Percentiles rank a stretch among this genome's conserved stretches.
Conservation (phyloP, 2,113 vertebrate genomes). For the Chaetura pelagica region DNA sequence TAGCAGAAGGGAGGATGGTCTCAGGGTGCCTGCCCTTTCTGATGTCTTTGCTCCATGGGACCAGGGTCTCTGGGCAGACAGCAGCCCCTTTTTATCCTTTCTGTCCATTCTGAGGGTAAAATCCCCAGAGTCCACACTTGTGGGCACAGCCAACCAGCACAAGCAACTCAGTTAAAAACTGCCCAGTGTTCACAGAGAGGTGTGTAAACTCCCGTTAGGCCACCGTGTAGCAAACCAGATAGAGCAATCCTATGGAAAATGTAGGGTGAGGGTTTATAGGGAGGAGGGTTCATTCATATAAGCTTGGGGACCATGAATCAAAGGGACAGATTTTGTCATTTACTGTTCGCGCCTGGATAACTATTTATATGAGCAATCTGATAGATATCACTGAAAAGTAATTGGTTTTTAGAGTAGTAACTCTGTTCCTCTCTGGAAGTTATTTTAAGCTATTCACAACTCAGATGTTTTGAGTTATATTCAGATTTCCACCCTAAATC, state of each 20-base stretch:
- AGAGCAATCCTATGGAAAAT: neutral
- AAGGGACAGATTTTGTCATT: neutral
- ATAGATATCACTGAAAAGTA: neutral
- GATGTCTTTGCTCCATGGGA: neutral
- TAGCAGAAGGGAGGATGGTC: neutral
- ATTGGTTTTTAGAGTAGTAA: neutral
- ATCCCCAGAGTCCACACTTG: neutral
- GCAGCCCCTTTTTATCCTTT: neutral
- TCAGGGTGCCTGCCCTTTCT: neutral
- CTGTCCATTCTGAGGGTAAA: neutral
- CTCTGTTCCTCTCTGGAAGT: neutral
- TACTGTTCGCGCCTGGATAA: neutral
- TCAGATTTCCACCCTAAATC: neutral
- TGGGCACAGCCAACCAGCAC: neutral
- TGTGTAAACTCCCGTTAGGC: neutral
- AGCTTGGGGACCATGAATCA: neutral
- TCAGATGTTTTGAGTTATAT: neutral
- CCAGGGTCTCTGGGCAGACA: neutral
- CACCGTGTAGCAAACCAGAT: neutral
- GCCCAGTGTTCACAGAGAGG: neutral
- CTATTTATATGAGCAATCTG: neutral
- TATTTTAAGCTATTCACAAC: neutral
- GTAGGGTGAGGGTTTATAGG: neutral
- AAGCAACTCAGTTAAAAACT: neutral
- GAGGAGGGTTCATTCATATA: neutral